phyloP scores from a whole-genome alignment of 1,140 invertebrate species.

The Hydropsyche tenuis region DNA sequence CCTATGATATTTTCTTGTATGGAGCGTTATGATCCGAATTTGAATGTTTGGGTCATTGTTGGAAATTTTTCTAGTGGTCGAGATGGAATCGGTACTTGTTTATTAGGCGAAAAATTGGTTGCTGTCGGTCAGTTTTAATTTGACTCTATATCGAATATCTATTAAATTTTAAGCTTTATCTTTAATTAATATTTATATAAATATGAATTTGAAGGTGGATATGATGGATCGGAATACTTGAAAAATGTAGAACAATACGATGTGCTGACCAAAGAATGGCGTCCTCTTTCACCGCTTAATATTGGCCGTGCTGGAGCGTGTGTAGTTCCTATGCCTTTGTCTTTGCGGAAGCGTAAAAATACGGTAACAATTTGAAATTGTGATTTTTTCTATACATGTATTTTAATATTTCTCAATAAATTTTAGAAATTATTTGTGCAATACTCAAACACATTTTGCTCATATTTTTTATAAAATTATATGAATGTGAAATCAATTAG shows the following conservation, averaged over 20 bases:
- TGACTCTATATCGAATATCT: too few species aligned
- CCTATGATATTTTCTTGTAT: constrained; percentile 87
- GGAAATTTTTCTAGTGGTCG: constrained; percentile 84
- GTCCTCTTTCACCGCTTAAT: constrained; percentile 73
- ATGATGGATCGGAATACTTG: constrained; percentile 93
- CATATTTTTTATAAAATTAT: too few species aligned
- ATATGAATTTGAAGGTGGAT: constrained; percentile 66
- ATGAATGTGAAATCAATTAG: too few species aligned
- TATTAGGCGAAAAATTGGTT: constrained; percentile 86
- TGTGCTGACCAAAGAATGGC: constrained; percentile 87
- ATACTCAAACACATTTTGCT: too few species aligned
- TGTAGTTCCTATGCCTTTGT: constrained; percentile 72
- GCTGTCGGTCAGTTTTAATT: constrained; percentile 73
- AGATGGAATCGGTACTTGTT: constrained; percentile 90
- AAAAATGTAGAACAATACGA: constrained; percentile 94
- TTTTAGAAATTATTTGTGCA: too few species aligned
- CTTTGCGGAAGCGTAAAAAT: constrained; percentile 23
- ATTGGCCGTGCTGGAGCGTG: constrained; percentile 86
- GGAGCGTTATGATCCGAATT: constrained; percentile 82
- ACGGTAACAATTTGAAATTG: background rate
- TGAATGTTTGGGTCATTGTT: constrained; percentile 89
- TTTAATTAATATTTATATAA: background rate
- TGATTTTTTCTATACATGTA: background rate
- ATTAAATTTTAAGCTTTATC: too few species aligned
- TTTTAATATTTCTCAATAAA: too few species aligned